Evolutionary conservation across 2,113 vertebrate species (phyloP).

Genomic region (Campylomormyrus numenius): DNA sequence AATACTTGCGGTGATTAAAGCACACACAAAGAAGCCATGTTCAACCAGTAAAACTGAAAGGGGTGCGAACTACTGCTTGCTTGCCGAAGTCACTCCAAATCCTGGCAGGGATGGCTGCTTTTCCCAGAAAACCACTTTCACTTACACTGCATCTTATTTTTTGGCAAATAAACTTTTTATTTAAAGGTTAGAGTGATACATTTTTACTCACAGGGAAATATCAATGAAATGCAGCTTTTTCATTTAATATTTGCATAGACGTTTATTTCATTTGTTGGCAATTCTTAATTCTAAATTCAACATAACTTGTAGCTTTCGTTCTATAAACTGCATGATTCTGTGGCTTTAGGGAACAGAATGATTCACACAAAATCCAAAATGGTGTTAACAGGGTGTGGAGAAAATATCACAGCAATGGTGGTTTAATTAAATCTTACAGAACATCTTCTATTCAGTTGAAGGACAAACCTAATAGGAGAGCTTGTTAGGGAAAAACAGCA

Average conservation of each 20-base stretch:
- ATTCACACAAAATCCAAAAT: background rate
- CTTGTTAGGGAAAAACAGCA: background rate
- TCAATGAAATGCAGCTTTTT: no score
- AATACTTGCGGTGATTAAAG: background rate
- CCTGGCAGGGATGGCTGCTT: background rate
- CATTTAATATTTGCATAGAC: no score
- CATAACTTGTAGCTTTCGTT: background rate
- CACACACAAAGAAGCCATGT: background rate
- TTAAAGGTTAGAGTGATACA: background rate
- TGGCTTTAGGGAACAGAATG: background rate
- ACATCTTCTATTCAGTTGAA: background rate
- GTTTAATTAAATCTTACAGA: background rate
- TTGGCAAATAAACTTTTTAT: background rate
- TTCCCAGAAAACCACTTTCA: background rate
- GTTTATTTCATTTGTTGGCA: background rate
- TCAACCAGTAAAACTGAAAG: background rate
- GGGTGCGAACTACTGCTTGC: background rate
- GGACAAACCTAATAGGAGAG: background rate
- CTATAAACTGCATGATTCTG: background rate
- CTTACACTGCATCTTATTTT: background rate
- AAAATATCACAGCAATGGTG: background rate
- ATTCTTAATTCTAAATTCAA: background rate
- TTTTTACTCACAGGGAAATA: background rate
- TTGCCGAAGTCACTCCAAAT: background rate
- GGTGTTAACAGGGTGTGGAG: background rate